Evolutionary conservation across 2,797 vertebrate species (phyloP), one percentile per base, ranked within the genome.

Genomic region (Sebastes melanostomus): DNA sequence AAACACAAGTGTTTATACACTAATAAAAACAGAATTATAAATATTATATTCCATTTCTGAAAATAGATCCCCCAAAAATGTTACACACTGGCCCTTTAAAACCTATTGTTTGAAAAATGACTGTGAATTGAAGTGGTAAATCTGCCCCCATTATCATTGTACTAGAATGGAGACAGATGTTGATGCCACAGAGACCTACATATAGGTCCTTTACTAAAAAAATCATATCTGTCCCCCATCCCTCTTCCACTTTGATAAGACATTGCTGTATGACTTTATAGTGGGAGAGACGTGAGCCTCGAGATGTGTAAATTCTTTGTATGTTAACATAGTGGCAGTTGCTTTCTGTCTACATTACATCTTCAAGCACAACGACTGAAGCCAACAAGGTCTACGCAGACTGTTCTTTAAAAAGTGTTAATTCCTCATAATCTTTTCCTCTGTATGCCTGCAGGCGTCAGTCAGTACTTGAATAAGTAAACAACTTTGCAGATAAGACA

Each of bases 361-460:
- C 56, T 66, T 76, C 12, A 71, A 71, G 29, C 12, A 38, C 36
- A 42, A 42, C 13, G 1, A 42, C 60, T 34, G 69, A 75, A 66
- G 75, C 29, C 62, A 77, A 73, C 83, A 84, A 75, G 18, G 60
- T 88, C 71, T 70, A 75, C 36, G 38, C 61, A 22, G 22, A 14
- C 22, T 72, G 50, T 46, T 66, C 65, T 71, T 55, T 62, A 8
- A 50, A 69, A 78, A 46, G 46, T 68, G 50, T 61, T 82, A 81
- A 89, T 89, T 85, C 75, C 38, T 76, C 55, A 62, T 92, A 85
- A 89, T 90, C 80, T 56, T 65, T 10, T 70, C 6, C 60, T 72
- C 55, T 65, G 27, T 50, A 18, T 75, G 78, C 66, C 82, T 83
- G 66, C 18, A 80, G 80, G 81, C 78, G 14, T 67, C 70, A 83